These are phyloP conservation scores for Pegea sp. DNA, from an alignment of 23 tunicate species.

Conservation along the genomic window DNA sequence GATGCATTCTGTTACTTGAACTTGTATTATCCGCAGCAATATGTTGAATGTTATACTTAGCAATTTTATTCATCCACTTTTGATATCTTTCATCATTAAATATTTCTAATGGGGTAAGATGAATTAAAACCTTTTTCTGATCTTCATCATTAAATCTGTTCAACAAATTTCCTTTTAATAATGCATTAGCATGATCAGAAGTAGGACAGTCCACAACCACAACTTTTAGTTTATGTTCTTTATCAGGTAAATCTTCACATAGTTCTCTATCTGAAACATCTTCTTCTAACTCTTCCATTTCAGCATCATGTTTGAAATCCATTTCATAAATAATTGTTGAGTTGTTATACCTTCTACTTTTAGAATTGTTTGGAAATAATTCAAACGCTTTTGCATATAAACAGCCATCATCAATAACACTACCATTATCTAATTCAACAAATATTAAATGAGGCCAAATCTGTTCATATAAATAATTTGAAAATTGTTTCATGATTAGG, in stretches of 20 bases:
- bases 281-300: too few relatives aligned
- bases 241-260: not conserved
- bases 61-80: constrained; percentile 10
- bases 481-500: not conserved
- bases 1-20: not conserved
- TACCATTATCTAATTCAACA: not conserved
- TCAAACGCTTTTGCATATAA: too few relatives aligned
- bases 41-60: constrained; percentile 4
- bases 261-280: too few relatives aligned
- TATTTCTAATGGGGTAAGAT: constrained; percentile 8
- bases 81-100: constrained; percentile 1
- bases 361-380: too few relatives aligned
- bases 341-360: too few relatives aligned
- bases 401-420: too few relatives aligned
- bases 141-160: not conserved
- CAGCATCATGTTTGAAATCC: too few relatives aligned
- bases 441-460: not conserved
- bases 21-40: not conserved
- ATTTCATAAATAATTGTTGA: too few relatives aligned
- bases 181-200: constrained; percentile 1
- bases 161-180: not conserved
- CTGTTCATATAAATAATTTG: not conserved
- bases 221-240: not conserved
- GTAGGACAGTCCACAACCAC: constrained; percentile 13
- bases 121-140: constrained; percentile 1